These are phyloP conservation scores for Rhineura floridana DNA, from an alignment of 2,113 vertebrate species.

Conservation along the genomic window DNA sequence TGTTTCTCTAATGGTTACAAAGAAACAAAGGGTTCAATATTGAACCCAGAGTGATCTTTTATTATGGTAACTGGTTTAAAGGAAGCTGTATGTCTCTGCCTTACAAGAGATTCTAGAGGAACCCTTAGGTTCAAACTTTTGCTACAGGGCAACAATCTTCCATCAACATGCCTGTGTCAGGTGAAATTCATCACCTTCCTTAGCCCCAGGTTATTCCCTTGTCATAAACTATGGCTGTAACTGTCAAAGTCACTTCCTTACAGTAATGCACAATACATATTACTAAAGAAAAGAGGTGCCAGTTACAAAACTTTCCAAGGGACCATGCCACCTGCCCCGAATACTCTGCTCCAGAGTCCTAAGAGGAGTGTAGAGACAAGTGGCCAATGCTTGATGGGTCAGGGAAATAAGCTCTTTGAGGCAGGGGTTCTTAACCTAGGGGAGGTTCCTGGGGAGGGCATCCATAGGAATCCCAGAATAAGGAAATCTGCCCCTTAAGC, in stretches of 20 bases:
- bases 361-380: too few species aligned
- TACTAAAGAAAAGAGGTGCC: background rate
- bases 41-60: background rate
- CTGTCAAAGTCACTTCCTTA: conserved; percentile 66
- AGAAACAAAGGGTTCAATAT: conserved; percentile 3
- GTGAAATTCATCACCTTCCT: conserved; percentile 55
- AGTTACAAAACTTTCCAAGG: background rate
- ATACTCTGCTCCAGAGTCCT: background rate
- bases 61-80: background rate
- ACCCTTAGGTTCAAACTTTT: background rate
- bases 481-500: too few species aligned
- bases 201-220: conserved; percentile 53
- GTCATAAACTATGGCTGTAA: conserved; percentile 53
- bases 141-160: conserved; percentile 47
- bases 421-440: too few species aligned
- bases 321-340: background rate
- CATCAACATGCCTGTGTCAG: conserved; percentile 57
- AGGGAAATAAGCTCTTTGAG: background rate
- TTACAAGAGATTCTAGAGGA: background rate
- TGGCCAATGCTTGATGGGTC: too few species aligned
- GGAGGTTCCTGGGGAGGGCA: too few species aligned
- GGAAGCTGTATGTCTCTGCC: background rate
- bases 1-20: background rate
- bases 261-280: background rate
- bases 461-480: too few species aligned